phyloP scores from a whole-genome alignment of 2,888 invertebrate species.

The Heliconius charithonia region DNA sequence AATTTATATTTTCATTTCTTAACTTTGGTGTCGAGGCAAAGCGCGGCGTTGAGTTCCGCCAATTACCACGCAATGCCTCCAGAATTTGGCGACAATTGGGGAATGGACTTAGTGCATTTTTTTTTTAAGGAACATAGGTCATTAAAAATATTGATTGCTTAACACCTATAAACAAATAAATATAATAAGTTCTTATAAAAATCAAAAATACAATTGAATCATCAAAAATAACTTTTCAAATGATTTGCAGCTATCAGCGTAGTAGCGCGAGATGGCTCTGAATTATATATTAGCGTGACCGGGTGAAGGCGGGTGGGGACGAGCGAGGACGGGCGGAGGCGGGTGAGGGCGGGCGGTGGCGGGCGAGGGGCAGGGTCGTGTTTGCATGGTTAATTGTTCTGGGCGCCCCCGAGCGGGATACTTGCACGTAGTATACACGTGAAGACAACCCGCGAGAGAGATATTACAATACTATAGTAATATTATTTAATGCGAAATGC shows the following conservation, averaged over 20 bases:
- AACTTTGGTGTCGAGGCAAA: too few species aligned
- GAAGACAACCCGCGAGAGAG: conserved; percentile 8
- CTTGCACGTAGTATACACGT: conserved; percentile 18
- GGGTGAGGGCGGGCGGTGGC: neutral
- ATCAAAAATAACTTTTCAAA: conserved; percentile 15
- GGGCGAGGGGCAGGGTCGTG: conserved; percentile 26
- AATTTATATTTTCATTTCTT: too few species aligned
- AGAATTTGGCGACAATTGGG: too few species aligned
- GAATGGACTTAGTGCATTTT: too few species aligned
- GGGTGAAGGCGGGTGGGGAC: conserved; percentile 80
- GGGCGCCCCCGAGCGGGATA: conserved; percentile 24
- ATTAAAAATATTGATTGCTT: too few species aligned
- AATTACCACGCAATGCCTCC: too few species aligned
- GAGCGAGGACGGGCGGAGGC: neutral
- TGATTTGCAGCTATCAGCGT: conserved; percentile 17
- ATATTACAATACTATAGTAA: neutral
- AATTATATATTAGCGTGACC: conserved; percentile 32
- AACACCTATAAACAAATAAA: neutral
- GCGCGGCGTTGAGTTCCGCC: too few species aligned
- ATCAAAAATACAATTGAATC: neutral
- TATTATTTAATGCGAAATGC: neutral
- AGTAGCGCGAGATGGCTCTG: conserved; percentile 15
- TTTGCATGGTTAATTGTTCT: conserved; percentile 40
- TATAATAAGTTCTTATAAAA: neutral
- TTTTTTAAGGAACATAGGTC: too few species aligned